These are phyloP conservation scores for Conus ventricosus DNA, from an alignment of 1,140 invertebrate genomes.

Conservation along the genomic window DNA sequence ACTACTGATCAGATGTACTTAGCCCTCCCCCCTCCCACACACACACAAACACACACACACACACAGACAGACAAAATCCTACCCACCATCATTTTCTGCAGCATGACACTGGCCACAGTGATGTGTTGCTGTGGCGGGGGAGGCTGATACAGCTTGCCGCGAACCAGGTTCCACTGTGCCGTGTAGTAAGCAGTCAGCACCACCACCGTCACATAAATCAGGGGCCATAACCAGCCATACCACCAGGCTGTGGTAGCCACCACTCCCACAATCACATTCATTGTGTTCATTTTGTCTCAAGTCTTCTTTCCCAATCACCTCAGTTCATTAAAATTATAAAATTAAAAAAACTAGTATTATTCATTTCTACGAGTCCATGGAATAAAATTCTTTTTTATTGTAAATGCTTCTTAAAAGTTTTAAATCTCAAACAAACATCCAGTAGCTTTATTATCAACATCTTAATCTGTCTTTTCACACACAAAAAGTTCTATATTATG, in stretches of 20 bases:
- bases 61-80: background rate
- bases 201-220: background rate
- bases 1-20: too few species aligned
- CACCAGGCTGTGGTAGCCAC: conserved; percentile 16
- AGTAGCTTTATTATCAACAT: too few species aligned
- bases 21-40: too few species aligned
- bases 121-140: background rate
- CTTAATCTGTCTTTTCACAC: too few species aligned
- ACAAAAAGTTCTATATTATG: too few species aligned
- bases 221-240: conserved; percentile 21
- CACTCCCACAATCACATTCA: background rate
- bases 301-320: background rate
- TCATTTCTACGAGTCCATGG: background rate
- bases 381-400: background rate
- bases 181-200: conserved; percentile 9
- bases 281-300: background rate
- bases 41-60: background rate
- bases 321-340: background rate
- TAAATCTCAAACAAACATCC: too few species aligned
- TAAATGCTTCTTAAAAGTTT: too few species aligned
- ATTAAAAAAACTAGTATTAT: background rate
- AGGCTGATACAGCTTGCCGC: conserved; percentile 12
- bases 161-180: background rate
- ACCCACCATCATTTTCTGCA: conserved; percentile 32
- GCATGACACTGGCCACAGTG: conserved; percentile 6